A percentile compares a stretch with the other conserved stretches of the same genome.
These are phyloP conservation scores for Nemotelus pantherinus DNA, from an alignment of 2,888 invertebrate species.

Conservation along the genomic window DNA sequence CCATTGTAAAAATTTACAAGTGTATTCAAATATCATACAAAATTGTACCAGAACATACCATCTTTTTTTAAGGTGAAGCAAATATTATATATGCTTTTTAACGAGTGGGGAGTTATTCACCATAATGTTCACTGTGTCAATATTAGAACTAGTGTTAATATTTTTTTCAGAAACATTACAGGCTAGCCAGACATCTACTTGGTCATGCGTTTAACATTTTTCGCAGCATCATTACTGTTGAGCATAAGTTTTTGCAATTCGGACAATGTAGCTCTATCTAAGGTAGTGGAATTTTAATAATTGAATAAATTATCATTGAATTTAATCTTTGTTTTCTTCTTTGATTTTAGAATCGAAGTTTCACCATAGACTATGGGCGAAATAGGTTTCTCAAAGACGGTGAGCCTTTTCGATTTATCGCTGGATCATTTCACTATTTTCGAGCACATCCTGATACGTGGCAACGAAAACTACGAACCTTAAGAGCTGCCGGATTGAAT, in stretches of 20 bases:
- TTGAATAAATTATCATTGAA: no score
- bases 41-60: no score
- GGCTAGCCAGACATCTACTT: background rate
- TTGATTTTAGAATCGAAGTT: conserved; percentile 56
- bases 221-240: background rate
- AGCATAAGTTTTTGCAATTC: background rate
- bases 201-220: background rate
- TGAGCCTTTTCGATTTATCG: conserved; percentile 74
- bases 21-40: no score
- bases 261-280: conserved; percentile 15
- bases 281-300: background rate
- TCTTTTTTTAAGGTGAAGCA: no score
- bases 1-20: no score
- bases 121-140: no score
- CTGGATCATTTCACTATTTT: conserved; percentile 89
- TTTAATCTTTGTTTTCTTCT: no score
- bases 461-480: conserved; percentile 79
- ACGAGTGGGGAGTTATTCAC: no score
- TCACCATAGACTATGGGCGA: conserved; percentile 68
- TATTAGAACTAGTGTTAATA: no score
- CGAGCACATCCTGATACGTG: conserved; percentile 81
- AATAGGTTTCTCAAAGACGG: conserved; percentile 79
- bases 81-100: no score
- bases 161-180: no score
- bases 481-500: conserved; percentile 86